phyloP scores from a whole-genome alignment of 2,113 vertebrate genomes.

The Rhagologus leucostigma region DNA sequence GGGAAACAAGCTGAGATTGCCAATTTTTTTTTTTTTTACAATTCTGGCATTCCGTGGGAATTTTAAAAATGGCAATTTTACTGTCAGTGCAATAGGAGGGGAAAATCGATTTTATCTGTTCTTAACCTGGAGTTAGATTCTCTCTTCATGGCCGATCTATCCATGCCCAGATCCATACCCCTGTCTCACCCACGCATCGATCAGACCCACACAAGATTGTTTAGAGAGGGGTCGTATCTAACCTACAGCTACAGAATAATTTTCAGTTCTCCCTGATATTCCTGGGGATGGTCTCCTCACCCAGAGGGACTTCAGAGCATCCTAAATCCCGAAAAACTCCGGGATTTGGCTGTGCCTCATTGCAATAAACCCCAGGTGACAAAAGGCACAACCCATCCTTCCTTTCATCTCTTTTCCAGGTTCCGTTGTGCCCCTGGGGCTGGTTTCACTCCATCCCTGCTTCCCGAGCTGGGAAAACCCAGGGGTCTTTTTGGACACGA shows the following conservation, averaged over 20 bases:
- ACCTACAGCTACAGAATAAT: accelerated
- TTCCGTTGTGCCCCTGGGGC: accelerated
- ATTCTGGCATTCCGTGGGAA: not conserved
- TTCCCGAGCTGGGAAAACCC: not conserved
- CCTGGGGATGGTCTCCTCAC: not conserved
- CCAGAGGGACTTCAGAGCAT: not conserved
- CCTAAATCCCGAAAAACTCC: not conserved
- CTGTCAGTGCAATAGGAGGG: too few relatives aligned
- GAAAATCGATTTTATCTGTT: accelerated
- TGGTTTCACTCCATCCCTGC: not conserved
- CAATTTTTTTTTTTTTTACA: not conserved
- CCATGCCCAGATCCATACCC: not conserved
- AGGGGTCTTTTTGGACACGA: not conserved
- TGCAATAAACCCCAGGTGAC: accelerated
- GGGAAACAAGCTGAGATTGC: not conserved
- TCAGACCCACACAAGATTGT: accelerated
- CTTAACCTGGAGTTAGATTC: too few relatives aligned
- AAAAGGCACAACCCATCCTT: accelerated
- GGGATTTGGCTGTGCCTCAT: accelerated
- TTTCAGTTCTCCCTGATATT: not conserved
- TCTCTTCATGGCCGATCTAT: accelerated
- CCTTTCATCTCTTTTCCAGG: accelerated
- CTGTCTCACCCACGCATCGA: accelerated
- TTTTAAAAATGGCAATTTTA: not conserved
- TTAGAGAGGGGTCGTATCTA: not conserved